Base-by-base conservation (phyloP, 2,797 vertebrate species). In the Botia almorhae region DNA sequence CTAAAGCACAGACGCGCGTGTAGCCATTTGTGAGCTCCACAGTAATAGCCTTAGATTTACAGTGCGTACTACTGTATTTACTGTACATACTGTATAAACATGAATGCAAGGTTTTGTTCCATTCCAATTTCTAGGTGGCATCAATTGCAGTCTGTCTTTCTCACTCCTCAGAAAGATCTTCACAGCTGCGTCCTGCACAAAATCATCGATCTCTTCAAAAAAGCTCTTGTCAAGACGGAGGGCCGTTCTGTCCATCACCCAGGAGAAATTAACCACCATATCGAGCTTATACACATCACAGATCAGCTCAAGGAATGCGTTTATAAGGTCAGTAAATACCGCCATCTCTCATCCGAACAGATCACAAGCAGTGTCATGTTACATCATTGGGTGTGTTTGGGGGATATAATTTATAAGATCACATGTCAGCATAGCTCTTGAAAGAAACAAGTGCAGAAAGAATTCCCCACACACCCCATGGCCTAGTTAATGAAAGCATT, bases 171-270 rank as follows among this genome's bases (percentile, higher is more conserved):
- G 84, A 85, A 78, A 71, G 23, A 79, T 1, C 75, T 84, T 3
- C 86, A 87, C 21, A 69, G 80, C 46, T 87, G 86, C 46, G 78
- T 87, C 29, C 64, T 85, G 29, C 6, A 3, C 23, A 67, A 79
- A 51, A 82, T 87, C 14, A 39, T 82, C n/a, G 4, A 71, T 7
- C 82, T 85, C 60, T 87, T 67, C 61, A 21, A 81, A 43, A 16
- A 70, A 0, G 69, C 83, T 55, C 70, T 87, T 11, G 12, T 3
- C 2, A 16, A n/a, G 12, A 76, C 67, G 26, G 21, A 70, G 55
- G 11, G 10, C 11, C 55, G 56, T 4, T 21, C 2, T 55, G 16
- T 16, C 51, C 56, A 63, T 11, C 3, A 21, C 0, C 7, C 11
- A n/a, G 56, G 21, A 1, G 33, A 33, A 3, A 56, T 72, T 0